Conservation (phyloP, 2,797 vertebrate genomes). For the Anisognathus igniventris region DNA sequence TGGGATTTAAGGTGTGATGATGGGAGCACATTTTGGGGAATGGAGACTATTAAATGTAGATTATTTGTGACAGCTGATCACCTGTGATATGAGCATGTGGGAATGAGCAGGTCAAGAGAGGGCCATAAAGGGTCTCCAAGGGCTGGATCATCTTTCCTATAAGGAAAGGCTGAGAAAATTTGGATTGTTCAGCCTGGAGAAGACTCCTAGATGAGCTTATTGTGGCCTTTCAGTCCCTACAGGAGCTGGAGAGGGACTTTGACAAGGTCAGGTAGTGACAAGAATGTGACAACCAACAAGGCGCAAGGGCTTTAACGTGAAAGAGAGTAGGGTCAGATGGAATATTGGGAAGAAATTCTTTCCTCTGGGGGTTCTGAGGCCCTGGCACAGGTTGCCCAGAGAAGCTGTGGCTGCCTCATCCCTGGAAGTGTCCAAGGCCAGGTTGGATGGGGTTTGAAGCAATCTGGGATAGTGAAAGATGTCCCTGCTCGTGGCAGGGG, state of each 20-base stretch:
- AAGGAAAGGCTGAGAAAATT: not conserved
- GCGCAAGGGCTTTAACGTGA: not conserved
- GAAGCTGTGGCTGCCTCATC: not conserved
- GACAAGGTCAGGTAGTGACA: not conserved
- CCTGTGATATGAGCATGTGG: not conserved
- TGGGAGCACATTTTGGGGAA: not conserved
- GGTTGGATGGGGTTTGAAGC: rapidly evolving
- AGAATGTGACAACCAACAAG: not conserved
- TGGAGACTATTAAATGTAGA: not conserved
- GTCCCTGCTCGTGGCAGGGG: not conserved
- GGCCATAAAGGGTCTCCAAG: not conserved
- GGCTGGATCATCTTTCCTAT: not conserved
- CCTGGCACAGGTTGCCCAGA: not conserved
- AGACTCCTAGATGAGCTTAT: not conserved
- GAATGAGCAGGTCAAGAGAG: not conserved
- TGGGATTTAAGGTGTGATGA: not conserved
- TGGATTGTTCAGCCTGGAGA: not conserved
- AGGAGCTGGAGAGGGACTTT: not conserved
- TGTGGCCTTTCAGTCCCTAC: not conserved
- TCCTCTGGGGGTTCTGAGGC: rapidly evolving
- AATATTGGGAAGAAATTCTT: not conserved
- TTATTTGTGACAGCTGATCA: not conserved
- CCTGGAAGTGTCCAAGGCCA: not conserved
- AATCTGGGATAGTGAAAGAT: rapidly evolving
- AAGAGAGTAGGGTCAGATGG: not conserved